phyloP scores from a whole-genome alignment of 2,797 vertebrate genomes.

The Siniperca scherzeri region DNA sequence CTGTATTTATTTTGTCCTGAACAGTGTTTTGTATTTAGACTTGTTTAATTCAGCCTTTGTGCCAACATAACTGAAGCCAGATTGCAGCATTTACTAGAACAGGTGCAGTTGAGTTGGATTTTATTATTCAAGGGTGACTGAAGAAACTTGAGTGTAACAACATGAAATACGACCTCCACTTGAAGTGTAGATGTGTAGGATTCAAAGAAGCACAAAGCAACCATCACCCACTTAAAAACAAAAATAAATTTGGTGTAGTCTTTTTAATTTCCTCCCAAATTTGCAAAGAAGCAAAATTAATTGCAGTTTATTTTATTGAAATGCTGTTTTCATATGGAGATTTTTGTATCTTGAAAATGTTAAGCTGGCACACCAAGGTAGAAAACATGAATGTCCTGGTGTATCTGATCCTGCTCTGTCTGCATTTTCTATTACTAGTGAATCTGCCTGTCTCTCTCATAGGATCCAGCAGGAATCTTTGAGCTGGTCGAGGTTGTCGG shows the following conservation, averaged over 20 bases:
- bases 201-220: constrained; percentile 47
- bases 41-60: constrained; percentile 18
- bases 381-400: not conserved
- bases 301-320: not conserved
- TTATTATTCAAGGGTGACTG: constrained; percentile 18
- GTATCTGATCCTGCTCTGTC: not conserved
- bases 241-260: constrained; percentile 9
- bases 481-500: constrained; percentile 96
- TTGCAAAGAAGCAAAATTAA: not conserved
- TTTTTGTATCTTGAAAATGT: not conserved
- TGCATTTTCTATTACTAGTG: constrained; percentile 20
- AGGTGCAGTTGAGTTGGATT: constrained; percentile 31
- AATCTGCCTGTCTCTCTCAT: constrained; percentile 32
- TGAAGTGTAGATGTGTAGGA: constrained; percentile 42
- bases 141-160: constrained; percentile 32
- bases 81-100: constrained; percentile 31
- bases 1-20: constrained; percentile 26
- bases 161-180: constrained; percentile 26
- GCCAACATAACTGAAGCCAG: constrained; percentile 1
- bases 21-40: constrained; percentile 21
- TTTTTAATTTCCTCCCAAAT: constrained; percentile 10
- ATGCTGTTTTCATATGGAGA: not conserved
- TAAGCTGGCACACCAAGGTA: not conserved
- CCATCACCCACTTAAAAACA: constrained; percentile 35
- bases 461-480: constrained; percentile 96